Base-by-base conservation (phyloP, 2,797 vertebrate species). In the Acanthiza pusilla region DNA sequence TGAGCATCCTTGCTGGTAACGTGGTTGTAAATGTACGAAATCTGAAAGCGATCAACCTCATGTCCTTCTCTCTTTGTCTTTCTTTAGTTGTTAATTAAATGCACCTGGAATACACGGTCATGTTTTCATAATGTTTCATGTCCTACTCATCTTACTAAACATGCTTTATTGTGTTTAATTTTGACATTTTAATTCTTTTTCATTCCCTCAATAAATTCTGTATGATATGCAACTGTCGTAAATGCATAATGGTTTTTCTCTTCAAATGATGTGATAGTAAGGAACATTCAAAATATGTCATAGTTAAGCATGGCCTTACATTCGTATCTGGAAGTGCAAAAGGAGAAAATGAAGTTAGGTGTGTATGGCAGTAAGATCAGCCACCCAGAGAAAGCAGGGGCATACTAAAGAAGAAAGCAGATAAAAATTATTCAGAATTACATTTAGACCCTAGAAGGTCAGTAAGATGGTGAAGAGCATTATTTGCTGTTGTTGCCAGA, bases 401-500 rank as follows among this genome's bases (percentile, higher is more conserved):
- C 57, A 70, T 11, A 32, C 2, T 29, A 73, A 80, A 93, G 65
- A 88, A 54, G 34, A 82, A 92, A 87, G 16, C 8, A 76, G 45
- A 16, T 5, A 77, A 14, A 79, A 93, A 53, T 27, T 50, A 11
- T 76, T 27, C 55, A 70, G 51, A 63, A 66, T 29, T 73, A 27
- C 16, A 58, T 68, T 66, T 83, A 81, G 32, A 66, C 11, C 13
- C 10, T 16, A 43, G 30, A 84, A 50, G 14, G 27, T 74, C 65
- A 22, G 27, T 22, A 91, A 94, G 40, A 78, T 16, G 17, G 21
- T 68, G 27, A 76, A 85, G 11, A 86, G 17, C 25, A 40, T 53
- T 67, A 45, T 92, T 94, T 96, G 23, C 65, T 81, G 53, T 32
- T 48, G 15, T 27, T 73, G 21, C 25, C 84, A 84, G 27, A 92